Percentiles rank a stretch among this genome's conserved stretches.
Conservation (phyloP, 2,888 invertebrate species). For the Pediacus dermestoides region DNA sequence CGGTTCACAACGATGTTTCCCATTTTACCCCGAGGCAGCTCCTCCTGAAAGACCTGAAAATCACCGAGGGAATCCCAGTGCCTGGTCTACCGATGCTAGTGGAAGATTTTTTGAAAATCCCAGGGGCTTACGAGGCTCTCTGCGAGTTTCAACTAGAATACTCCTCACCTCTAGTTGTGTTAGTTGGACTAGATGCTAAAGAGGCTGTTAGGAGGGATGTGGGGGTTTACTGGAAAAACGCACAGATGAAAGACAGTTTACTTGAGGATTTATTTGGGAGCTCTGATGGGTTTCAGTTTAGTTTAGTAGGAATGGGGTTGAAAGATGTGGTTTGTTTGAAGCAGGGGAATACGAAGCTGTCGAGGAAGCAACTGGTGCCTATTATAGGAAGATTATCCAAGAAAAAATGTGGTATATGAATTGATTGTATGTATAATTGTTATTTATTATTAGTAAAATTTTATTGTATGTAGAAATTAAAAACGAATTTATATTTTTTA, state of each 20-base stretch:
- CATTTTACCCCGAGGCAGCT: conserved; percentile 63
- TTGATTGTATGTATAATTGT: too few species aligned
- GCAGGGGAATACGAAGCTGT: too few species aligned
- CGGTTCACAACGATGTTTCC: conserved; percentile 66
- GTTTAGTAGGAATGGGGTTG: too few species aligned
- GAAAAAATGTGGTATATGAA: too few species aligned
- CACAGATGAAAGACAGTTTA: conserved; percentile 45
- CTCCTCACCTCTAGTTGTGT: conserved; percentile 51
- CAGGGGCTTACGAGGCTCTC: conserved; percentile 52
- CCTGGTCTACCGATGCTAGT: conserved; percentile 62
- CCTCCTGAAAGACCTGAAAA: conserved; percentile 73
- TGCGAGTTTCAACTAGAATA: conserved; percentile 50
- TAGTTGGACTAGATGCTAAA: conserved; percentile 60
- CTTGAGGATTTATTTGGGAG: conserved; percentile 42
- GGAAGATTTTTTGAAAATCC: conserved; percentile 55
- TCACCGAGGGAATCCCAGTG: conserved; percentile 54
- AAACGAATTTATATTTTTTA: too few species aligned
- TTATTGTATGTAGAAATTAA: too few species aligned
- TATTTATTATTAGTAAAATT: too few species aligned
- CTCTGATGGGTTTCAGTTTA: too few species aligned
- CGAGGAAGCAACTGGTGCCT: too few species aligned
- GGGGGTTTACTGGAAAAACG: conserved; percentile 45
- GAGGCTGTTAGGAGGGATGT: conserved; percentile 57
- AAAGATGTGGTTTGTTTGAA: too few species aligned
- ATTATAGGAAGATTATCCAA: too few species aligned